Percentiles rank a stretch among this genome's conserved stretches.
Evolutionary conservation across 1,140 invertebrate genomes (phyloP).

Genomic region (Euglossa dilemma): DNA sequence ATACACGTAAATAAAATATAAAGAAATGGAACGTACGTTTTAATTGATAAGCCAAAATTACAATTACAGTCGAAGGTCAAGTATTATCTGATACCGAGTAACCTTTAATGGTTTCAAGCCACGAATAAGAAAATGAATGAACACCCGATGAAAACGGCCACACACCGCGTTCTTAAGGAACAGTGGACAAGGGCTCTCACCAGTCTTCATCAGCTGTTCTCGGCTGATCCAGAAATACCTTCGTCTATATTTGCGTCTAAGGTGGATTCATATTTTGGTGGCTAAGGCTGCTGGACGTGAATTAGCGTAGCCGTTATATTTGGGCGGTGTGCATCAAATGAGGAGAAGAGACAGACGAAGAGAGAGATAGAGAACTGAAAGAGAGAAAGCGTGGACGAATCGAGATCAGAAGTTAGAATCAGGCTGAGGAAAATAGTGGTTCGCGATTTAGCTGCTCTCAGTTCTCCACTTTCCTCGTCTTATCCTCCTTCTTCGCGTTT

Average conservation of each 20-base stretch:
- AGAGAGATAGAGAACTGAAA: constrained; percentile 20
- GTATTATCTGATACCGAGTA: no score
- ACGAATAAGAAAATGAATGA: constrained; percentile 6
- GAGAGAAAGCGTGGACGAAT: constrained; percentile 58
- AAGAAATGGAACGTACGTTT: no score
- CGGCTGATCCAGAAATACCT: constrained; percentile 77
- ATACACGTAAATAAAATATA: no score
- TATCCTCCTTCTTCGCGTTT: constrained; percentile 34
- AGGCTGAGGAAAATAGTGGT: constrained; percentile 67
- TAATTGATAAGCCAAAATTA: no score
- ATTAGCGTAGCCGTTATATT: constrained; percentile 77
- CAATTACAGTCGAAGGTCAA: no score
- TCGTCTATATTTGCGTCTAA: constrained; percentile 79
- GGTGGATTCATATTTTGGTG: constrained; percentile 79
- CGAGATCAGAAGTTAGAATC: constrained; percentile 62
- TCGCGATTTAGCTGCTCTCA: constrained; percentile 67
- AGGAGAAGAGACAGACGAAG: constrained; percentile 18
- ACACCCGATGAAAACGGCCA: background rate
- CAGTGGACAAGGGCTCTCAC: background rate
- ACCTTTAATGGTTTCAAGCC: no score
- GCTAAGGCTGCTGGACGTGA: constrained; percentile 57
- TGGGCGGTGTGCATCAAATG: constrained; percentile 61
- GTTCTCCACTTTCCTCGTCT: constrained; percentile 53
- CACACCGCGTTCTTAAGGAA: background rate
- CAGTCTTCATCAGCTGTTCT: constrained; percentile 5